These are phyloP conservation scores for Tarsius wallacei DNA, from an alignment of 2,797 vertebrate species.

Conservation along the genomic window DNA sequence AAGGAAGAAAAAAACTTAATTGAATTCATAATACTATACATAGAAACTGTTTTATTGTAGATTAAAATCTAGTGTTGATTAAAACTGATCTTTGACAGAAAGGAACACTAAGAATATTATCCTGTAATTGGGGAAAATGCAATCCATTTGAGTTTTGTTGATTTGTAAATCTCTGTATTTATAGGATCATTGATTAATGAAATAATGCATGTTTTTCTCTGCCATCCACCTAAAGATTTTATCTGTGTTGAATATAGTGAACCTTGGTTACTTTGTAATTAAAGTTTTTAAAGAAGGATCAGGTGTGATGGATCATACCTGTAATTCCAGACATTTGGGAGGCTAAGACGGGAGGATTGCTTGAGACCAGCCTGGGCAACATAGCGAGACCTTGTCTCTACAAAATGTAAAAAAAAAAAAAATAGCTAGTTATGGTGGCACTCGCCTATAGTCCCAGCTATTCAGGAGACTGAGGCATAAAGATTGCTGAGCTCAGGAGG, in stretches of 20 bases:
- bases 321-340: too few species aligned
- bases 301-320: too few species aligned
- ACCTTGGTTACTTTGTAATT: slow-evolving; percentile 7
- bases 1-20: slow-evolving; percentile 16
- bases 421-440: too few species aligned
- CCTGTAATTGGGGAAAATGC: not conserved
- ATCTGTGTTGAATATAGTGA: slow-evolving; percentile 56
- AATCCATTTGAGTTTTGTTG: slow-evolving; percentile 68
- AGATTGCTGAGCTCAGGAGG: too few species aligned
- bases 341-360: too few species aligned
- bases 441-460: too few species aligned
- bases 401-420: too few species aligned
- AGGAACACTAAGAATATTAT: not conserved
- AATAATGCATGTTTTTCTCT: slow-evolving; percentile 50
- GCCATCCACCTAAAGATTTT: slow-evolving; percentile 45
- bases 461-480: too few species aligned
- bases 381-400: too few species aligned
- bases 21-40: slow-evolving; percentile 43
- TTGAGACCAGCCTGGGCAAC: too few species aligned
- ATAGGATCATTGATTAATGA: slow-evolving; percentile 39
- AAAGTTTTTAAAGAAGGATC: not conserved
- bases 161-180: slow-evolving; percentile 56
- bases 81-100: slow-evolving; percentile 41
- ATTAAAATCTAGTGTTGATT: slow-evolving; percentile 31
- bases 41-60: slow-evolving; percentile 55